These are phyloP conservation scores for Euura lappo DNA, from an alignment of 1,140 invertebrate species.

Conservation along the genomic window DNA sequence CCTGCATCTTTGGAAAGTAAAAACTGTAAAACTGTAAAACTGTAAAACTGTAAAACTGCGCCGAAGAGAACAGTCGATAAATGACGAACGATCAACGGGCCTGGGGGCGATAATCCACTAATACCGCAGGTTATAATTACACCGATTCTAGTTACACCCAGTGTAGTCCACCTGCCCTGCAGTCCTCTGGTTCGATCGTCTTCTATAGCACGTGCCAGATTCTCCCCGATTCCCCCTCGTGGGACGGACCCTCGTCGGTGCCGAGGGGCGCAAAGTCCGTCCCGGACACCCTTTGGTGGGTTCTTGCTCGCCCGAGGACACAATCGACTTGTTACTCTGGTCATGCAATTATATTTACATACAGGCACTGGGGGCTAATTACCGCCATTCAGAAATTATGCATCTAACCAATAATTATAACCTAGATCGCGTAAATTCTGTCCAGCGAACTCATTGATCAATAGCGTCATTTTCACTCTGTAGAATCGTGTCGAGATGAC, in stretches of 20 bases:
- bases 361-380: slow-evolving; percentile 38
- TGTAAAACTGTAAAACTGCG: no score
- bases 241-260: no score
- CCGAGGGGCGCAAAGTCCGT: background rate
- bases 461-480: no score
- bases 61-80: background rate
- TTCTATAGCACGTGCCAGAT: background rate
- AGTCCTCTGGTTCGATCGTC: background rate
- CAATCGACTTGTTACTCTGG: slow-evolving; percentile 3
- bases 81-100: background rate
- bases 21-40: no score
- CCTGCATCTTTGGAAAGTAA: no score
- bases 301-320: background rate
- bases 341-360: slow-evolving; percentile 5
- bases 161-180: background rate
- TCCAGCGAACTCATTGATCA: no score
- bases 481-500: no score
- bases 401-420: slow-evolving; percentile 47
- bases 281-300: background rate
- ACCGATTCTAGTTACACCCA: background rate
- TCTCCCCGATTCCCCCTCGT: background rate
- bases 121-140: background rate
- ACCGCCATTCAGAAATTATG: slow-evolving; percentile 49
- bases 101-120: background rate
- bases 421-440: no score